Conservation (phyloP, 92 coral and sea anemone genomes). For the Palythoa grandis region DNA sequence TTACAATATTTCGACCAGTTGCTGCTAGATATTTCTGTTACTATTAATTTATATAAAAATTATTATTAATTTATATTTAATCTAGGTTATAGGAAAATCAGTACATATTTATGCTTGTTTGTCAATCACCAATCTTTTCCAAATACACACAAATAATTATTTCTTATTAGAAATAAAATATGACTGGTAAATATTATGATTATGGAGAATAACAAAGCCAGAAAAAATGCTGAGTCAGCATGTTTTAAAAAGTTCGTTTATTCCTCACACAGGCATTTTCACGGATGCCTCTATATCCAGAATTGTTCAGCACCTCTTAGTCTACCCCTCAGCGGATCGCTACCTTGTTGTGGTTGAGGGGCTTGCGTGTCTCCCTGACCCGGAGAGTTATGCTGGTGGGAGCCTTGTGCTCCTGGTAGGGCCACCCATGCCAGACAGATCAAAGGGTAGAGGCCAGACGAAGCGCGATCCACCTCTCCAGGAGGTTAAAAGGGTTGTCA, state of each 20-base stretch:
- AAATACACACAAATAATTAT: not conserved
- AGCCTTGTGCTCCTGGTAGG: too few relatives aligned
- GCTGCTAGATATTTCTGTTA: not conserved
- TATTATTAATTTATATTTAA: not conserved
- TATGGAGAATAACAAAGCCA: not conserved
- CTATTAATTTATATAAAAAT: not conserved
- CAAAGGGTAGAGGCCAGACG: too few relatives aligned
- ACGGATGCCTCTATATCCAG: not conserved
- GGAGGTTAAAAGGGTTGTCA: too few relatives aligned
- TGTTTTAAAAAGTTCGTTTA: not conserved
- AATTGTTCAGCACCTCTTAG: not conserved
- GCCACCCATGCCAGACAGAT: too few relatives aligned
- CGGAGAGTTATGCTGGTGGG: too few relatives aligned
- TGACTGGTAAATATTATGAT: not conserved
- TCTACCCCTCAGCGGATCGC: too few relatives aligned
- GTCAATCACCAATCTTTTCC: slow-evolving; percentile 1
- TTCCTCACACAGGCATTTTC: not conserved
- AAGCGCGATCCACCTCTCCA: too few relatives aligned
- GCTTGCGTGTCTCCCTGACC: too few relatives aligned
- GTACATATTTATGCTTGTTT: not conserved
- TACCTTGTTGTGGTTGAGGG: too few relatives aligned
- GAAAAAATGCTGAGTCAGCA: slow-evolving; percentile 1
- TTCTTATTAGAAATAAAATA: not conserved
- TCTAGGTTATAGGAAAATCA: too few relatives aligned
- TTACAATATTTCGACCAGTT: slow-evolving; percentile 1